These are phyloP conservation scores for Andrena cerasifolii DNA, from an alignment of 1,140 invertebrate genomes.

Conservation along the genomic window DNA sequence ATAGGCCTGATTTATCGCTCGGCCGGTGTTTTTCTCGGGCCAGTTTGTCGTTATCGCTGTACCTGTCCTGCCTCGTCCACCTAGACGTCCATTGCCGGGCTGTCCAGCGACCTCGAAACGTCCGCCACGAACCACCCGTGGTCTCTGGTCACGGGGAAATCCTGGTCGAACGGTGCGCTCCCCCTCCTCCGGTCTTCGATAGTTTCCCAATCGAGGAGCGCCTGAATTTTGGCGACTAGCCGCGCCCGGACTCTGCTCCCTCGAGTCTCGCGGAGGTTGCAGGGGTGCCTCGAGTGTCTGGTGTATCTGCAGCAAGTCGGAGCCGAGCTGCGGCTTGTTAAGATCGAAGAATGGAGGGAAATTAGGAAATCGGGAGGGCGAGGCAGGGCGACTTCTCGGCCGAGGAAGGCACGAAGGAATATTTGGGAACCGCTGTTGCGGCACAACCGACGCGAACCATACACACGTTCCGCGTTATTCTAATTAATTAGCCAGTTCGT, in stretches of 20 bases:
- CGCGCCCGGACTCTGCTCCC: no score
- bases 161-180: neutral
- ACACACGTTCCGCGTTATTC: neutral
- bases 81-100: constrained; percentile 8
- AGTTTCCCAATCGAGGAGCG: no score
- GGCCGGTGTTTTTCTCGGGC: constrained; percentile 60
- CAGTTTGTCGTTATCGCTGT: constrained; percentile 69
- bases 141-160: neutral
- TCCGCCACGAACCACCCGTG: constrained; percentile 19
- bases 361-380: no score
- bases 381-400: no score
- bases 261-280: no score
- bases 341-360: no score
- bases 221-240: no score
- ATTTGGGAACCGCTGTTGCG: constrained; percentile 33
- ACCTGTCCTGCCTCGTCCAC: constrained; percentile 23
- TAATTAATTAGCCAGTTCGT: constrained; percentile 47
- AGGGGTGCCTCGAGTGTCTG: no score
- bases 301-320: no score
- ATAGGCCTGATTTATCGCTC: constrained; percentile 73
- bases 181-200: no score
- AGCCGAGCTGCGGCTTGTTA: no score
- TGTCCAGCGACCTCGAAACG: constrained; percentile 49
- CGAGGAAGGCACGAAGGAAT: constrained; percentile 3
- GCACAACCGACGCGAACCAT: neutral